phyloP scores from a whole-genome alignment of 2,113 vertebrate genomes.

The Phoxinus phoxinus region DNA sequence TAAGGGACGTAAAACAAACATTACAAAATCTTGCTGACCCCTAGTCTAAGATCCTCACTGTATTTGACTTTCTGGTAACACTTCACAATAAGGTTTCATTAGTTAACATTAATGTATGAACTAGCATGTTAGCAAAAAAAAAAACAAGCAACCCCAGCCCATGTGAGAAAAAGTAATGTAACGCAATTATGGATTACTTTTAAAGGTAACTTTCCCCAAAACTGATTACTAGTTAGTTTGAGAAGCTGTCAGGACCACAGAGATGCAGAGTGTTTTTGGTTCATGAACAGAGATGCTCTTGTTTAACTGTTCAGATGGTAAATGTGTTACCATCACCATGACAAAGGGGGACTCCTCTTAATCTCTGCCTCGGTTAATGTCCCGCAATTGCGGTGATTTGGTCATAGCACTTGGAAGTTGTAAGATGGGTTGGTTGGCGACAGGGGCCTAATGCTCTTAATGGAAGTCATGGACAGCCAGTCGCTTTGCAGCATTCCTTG shows the following conservation, averaged over 20 bases:
- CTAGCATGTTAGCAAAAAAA: too few species aligned
- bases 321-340: neutral
- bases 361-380: constrained; percentile 34
- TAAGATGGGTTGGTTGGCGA: constrained; percentile 54
- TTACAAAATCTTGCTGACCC: neutral
- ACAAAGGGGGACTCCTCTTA: constrained; percentile 25
- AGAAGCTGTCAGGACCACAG: neutral
- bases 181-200: too few species aligned
- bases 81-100: too few species aligned
- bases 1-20: neutral
- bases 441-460: constrained; percentile 61
- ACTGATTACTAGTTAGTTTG: neutral
- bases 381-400: constrained; percentile 48
- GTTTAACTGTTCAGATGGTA: neutral
- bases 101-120: too few species aligned
- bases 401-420: constrained; percentile 31
- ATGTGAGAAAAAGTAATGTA: too few species aligned
- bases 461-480: constrained; percentile 51
- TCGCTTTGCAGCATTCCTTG: constrained; percentile 35
- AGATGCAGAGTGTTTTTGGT: neutral
- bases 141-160: too few species aligned
- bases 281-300: neutral
- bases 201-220: neutral
- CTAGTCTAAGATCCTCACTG: neutral
- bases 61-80: neutral